Conservation (phyloP, 2,888 invertebrate species). For the Campaea margaritaria region DNA sequence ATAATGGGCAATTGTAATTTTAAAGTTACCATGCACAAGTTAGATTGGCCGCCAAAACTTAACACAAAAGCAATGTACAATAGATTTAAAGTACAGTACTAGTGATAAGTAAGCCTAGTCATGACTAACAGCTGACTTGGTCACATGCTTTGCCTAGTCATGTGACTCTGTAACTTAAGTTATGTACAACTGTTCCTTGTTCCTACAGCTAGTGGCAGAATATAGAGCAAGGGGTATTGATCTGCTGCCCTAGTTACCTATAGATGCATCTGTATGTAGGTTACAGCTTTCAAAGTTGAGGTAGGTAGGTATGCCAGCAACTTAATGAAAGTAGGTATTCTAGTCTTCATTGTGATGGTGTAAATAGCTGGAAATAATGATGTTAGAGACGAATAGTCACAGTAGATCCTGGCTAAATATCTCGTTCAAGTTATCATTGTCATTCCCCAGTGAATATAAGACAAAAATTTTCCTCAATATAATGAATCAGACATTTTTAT, state of each 20-base stretch:
- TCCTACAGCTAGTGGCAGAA: neutral
- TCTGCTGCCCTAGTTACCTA: constrained; percentile 18
- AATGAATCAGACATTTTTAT: too few species aligned
- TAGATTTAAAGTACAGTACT: constrained; percentile 3
- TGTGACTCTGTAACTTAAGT: constrained; percentile 55
- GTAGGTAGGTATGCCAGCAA: constrained; percentile 7
- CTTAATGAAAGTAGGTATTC: too few species aligned
- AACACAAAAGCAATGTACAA: too few species aligned
- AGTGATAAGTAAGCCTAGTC: constrained; percentile 12
- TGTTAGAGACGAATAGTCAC: too few species aligned
- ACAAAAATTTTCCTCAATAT: too few species aligned
- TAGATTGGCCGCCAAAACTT: too few species aligned
- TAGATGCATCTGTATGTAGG: constrained; percentile 13
- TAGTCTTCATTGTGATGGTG: neutral
- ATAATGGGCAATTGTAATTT: neutral
- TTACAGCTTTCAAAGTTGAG: constrained; percentile 13
- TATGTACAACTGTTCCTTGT: constrained; percentile 1
- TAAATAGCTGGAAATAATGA: too few species aligned
- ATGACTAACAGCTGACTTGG: constrained; percentile 56
- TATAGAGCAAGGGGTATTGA: constrained; percentile 20
- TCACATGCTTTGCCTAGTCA: constrained; percentile 71
- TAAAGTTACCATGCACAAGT: too few species aligned
- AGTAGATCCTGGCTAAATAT: too few species aligned
- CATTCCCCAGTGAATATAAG: too few species aligned
- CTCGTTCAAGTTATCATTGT: too few species aligned